Evolutionary conservation across 2,888 invertebrate species (phyloP).

Genomic region (Limnephilus marmoratus): DNA sequence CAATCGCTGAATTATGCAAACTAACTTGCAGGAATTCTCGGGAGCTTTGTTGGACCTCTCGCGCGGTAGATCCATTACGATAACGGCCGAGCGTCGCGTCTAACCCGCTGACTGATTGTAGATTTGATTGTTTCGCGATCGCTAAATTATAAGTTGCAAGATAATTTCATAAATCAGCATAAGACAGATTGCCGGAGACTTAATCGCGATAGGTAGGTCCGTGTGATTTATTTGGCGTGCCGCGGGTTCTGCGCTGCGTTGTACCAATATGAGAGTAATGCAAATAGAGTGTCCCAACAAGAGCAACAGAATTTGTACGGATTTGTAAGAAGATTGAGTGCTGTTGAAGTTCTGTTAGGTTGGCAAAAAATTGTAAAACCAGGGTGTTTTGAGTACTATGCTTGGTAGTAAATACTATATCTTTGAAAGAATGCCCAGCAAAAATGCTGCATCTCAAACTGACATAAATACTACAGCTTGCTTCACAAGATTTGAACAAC

Average conservation of each 20-base stretch:
- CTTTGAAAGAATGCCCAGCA: too few species aligned
- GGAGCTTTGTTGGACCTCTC: slow-evolving; percentile 5
- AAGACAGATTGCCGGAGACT: slow-evolving; percentile 40
- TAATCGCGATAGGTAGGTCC: slow-evolving; percentile 39
- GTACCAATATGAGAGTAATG: background rate
- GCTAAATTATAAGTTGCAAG: slow-evolving; percentile 57
- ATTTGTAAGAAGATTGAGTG: too few species aligned
- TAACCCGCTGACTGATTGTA: slow-evolving; percentile 46
- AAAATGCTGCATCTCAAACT: too few species aligned
- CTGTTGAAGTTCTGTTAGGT: background rate
- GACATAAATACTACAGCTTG: too few species aligned
- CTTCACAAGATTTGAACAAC: too few species aligned
- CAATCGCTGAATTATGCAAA: background rate
- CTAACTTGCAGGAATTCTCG: background rate
- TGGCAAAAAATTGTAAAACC: background rate
- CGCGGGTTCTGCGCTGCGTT: slow-evolving; percentile 31
- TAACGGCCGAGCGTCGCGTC: slow-evolving; percentile 45
- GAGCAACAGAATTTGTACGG: background rate
- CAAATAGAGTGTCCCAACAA: background rate
- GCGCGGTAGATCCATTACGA: slow-evolving; percentile 43
- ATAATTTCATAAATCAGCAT: slow-evolving; percentile 59
- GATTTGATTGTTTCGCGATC: slow-evolving; percentile 61
- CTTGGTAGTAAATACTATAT: too few species aligned
- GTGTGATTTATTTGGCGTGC: slow-evolving; percentile 52
- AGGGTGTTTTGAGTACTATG: too few species aligned